phyloP scores from a whole-genome alignment of 2,797 vertebrate species.

The Danio aesculapii region DNA sequence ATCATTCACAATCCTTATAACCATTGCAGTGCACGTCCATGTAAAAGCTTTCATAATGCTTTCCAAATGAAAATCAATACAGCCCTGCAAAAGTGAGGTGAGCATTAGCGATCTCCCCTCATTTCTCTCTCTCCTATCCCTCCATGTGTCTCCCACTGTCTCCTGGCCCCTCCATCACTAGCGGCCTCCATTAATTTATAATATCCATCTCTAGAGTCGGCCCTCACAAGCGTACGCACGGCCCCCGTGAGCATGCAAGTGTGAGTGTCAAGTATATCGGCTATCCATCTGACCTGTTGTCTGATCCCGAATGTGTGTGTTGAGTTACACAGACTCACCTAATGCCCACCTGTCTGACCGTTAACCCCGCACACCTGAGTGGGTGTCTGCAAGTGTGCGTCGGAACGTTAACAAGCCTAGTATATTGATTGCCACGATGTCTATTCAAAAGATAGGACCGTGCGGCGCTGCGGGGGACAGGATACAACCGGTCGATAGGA shows the following conservation, averaged over 20 bases:
- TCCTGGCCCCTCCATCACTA: constrained; percentile 38
- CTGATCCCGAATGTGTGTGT: constrained; percentile 58
- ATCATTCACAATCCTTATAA: constrained; percentile 44
- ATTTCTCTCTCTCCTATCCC: constrained; percentile 36
- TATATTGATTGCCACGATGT: constrained; percentile 51
- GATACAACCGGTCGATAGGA: constrained; percentile 26
- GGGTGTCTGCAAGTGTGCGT: constrained; percentile 34
- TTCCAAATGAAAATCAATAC: constrained; percentile 55
- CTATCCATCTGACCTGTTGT: constrained; percentile 60
- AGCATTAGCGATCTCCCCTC: constrained; percentile 48
- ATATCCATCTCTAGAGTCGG: constrained; percentile 42
- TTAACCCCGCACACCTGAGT: constrained; percentile 44
- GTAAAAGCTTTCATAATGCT: constrained; percentile 53
- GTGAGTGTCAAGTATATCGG: constrained; percentile 53
- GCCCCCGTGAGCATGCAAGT: constrained; percentile 52
- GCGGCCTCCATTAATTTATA: constrained; percentile 55
- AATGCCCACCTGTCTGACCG: constrained; percentile 53
- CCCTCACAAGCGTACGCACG: constrained; percentile 29
- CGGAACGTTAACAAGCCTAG: constrained; percentile 41
- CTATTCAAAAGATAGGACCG: constrained; percentile 51
- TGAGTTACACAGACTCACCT: constrained; percentile 58
- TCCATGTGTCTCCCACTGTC: constrained; percentile 40
- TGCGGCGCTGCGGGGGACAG: constrained; percentile 15
- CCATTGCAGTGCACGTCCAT: constrained; percentile 39
- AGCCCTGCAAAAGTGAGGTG: constrained; percentile 44